Percentiles rank a stretch among this genome's conserved stretches.
These are phyloP conservation scores for Empis livida DNA, from an alignment of 2,888 invertebrate genomes.

Conservation along the genomic window DNA sequence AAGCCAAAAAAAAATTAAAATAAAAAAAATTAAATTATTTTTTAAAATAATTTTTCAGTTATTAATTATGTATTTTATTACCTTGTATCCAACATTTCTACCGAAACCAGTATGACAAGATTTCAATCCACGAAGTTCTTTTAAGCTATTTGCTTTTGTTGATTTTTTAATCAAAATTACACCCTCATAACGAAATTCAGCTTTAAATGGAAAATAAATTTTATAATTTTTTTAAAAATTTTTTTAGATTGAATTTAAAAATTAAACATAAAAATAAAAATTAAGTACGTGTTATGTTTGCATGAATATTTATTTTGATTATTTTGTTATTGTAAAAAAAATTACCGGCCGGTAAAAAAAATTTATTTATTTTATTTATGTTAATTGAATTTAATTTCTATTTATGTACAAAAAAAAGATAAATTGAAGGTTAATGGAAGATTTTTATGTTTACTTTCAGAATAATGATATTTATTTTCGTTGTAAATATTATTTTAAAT, in stretches of 20 bases:
- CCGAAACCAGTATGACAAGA: constrained; percentile 83
- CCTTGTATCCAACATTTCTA: constrained; percentile 78
- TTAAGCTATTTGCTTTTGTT: constrained; percentile 50
- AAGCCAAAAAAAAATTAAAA: not conserved
- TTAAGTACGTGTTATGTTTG: no score
- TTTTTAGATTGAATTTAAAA: no score
- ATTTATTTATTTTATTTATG: no score
- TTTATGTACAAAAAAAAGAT: not conserved
- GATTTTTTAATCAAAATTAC: constrained; percentile 69
- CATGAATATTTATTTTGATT: no score
- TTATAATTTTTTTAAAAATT: no score
- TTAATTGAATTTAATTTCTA: not conserved
- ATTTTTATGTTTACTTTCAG: no score
- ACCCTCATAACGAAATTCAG: constrained; percentile 67
- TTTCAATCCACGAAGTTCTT: constrained; percentile 58
- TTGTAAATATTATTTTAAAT: no score
- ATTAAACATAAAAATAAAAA: no score
- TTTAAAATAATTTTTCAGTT: not conserved
- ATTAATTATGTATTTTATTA: constrained; percentile 17
- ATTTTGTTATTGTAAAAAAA: no score
- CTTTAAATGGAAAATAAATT: constrained; percentile 28
- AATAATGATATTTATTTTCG: no score
- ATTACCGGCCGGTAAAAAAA: no score
- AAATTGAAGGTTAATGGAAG: not conserved
- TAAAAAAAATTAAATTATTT: not conserved